phyloP scores from a whole-genome alignment of 37 sponge, comb jelly and placozoan genomes.

The Bolinopsis microptera region DNA sequence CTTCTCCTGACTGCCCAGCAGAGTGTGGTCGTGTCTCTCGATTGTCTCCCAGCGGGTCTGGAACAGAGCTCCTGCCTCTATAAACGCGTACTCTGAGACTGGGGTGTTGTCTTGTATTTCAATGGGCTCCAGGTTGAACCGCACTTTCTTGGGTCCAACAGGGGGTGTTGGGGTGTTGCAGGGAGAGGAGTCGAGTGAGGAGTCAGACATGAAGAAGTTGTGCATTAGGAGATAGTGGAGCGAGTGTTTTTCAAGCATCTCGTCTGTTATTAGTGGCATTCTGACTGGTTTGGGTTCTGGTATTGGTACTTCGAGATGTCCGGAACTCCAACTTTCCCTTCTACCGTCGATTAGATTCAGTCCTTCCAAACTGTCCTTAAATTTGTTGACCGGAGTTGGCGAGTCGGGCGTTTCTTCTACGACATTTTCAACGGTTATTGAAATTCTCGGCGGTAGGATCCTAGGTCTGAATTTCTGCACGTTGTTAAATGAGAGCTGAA shows the following conservation, averaged over 20 bases:
- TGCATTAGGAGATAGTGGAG: constrained; percentile 50
- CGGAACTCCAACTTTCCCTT: not conserved
- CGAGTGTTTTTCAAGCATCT: constrained; percentile 58
- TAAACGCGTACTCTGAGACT: not conserved
- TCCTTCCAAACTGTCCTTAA: not conserved
- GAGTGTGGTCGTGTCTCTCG: constrained; percentile 25
- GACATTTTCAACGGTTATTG: not conserved
- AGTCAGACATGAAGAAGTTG: constrained; percentile 63
- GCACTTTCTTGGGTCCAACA: not conserved
- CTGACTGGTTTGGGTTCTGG: not conserved
- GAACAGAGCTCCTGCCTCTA: constrained; percentile 46
- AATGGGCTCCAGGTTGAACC: not conserved
- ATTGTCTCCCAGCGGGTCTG: constrained; percentile 59
- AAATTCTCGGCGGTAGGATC: not conserved
- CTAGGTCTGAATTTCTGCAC: not conserved
- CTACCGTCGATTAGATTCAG: not conserved
- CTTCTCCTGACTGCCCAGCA: constrained; percentile 39
- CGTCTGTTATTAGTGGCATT: not conserved
- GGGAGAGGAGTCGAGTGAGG: not conserved
- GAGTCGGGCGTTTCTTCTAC: not conserved
- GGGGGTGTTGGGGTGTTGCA: not conserved
- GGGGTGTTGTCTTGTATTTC: not conserved
- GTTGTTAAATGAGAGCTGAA: not conserved
- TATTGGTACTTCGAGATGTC: not conserved
- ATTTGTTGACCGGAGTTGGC: not conserved